phyloP scores from a whole-genome alignment of 2,797 vertebrate genomes.

The Petrocephalus schoutedeni region DNA sequence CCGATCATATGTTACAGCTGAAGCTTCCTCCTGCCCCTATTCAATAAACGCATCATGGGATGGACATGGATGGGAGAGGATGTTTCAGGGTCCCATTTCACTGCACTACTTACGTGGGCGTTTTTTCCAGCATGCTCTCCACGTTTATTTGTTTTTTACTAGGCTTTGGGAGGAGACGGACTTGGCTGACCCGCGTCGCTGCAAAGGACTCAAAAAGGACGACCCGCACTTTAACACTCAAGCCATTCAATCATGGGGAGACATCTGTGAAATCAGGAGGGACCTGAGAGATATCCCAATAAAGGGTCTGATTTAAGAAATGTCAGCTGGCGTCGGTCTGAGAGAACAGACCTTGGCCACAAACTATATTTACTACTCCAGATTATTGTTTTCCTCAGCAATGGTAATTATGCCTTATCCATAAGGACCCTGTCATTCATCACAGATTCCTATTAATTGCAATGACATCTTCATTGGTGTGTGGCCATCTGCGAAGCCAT shows the following conservation, averaged over 20 bases:
- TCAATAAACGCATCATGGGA: not conserved
- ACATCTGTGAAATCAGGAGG: not conserved
- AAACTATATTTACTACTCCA: not conserved
- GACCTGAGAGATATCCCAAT: not conserved
- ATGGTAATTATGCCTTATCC: not conserved
- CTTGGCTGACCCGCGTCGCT: too few relatives aligned
- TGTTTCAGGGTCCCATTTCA: not conserved
- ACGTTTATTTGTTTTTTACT: not conserved
- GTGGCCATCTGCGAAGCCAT: slow-evolving; percentile 7
- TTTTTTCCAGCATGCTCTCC: not conserved
- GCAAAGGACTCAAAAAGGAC: not conserved
- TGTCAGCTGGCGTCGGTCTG: not conserved
- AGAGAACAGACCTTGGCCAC: not conserved
- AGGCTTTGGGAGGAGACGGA: not conserved
- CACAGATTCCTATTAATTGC: not conserved
- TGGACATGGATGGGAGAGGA: not conserved
- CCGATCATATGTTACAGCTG: not conserved
- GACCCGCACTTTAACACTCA: not conserved
- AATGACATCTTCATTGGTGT: not conserved
- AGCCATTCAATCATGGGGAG: not conserved
- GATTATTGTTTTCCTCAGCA: not conserved
- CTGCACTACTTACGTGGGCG: not conserved
- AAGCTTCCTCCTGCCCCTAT: not conserved
- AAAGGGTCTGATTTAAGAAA: not conserved
- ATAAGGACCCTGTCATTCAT: slow-evolving; percentile 5